These are phyloP conservation scores for Ursus arctos DNA, from an alignment of 2,113 vertebrate genomes.

Conservation along the genomic window DNA sequence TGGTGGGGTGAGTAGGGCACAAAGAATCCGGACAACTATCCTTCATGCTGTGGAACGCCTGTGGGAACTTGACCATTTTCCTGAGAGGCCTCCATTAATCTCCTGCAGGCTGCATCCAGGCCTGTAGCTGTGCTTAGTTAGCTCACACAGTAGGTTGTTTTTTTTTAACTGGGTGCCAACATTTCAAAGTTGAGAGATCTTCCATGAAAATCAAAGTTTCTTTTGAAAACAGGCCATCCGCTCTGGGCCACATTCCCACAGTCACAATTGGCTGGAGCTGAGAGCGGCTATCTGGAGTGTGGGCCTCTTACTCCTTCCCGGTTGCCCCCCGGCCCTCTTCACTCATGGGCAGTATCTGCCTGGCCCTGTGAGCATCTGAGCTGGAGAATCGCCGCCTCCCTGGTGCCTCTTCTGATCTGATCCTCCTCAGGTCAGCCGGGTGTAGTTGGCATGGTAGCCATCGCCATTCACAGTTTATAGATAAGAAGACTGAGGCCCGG, in stretches of 20 bases:
- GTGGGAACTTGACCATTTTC: neutral
- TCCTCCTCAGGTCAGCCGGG: neutral
- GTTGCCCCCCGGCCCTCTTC: neutral
- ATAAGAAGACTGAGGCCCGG: neutral
- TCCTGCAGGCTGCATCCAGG: neutral
- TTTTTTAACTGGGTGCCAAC: neutral
- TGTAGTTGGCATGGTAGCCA: neutral
- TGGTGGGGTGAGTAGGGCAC: neutral
- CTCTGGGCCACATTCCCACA: neutral
- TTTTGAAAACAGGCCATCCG: neutral
- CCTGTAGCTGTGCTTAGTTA: neutral
- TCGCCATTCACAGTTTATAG: neutral
- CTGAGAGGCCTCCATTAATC: neutral
- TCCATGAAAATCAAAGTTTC: neutral
- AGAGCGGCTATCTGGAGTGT: neutral
- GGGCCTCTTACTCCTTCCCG: neutral
- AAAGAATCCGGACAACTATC: neutral
- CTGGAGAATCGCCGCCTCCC: neutral
- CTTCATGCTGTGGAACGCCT: neutral
- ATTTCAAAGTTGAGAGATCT: constrained; percentile 9
- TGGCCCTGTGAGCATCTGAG: neutral
- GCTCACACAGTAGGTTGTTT: neutral
- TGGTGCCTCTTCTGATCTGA: neutral
- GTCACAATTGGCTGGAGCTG: neutral
- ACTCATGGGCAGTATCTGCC: neutral